Percentiles rank a stretch among this genome's conserved stretches.
phyloP scores from a whole-genome alignment of 1,140 invertebrate species.

The Sycophila sp. region DNA sequence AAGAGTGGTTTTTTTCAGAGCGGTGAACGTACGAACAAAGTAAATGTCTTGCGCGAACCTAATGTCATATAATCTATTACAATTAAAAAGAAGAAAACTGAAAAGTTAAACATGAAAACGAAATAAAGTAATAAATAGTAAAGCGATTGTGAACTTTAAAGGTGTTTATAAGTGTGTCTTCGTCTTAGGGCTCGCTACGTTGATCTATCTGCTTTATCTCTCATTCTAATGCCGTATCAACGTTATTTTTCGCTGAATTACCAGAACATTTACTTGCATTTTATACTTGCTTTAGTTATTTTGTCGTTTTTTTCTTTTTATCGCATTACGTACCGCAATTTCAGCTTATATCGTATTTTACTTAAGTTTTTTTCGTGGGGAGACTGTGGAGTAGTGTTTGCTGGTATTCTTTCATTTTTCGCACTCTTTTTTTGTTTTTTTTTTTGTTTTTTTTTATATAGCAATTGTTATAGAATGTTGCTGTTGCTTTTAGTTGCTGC shows the following conservation, averaged over 20 bases:
- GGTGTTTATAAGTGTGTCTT: slow-evolving; percentile 25
- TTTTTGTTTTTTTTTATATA: slow-evolving; percentile 53
- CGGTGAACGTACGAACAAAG: slow-evolving; percentile 8
- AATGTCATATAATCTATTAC: background rate
- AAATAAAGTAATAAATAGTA: background rate
- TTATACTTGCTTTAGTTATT: slow-evolving; percentile 42
- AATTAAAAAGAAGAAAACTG: background rate
- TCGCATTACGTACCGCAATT: slow-evolving; percentile 48
- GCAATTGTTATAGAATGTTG: slow-evolving; percentile 55
- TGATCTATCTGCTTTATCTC: slow-evolving; percentile 34
- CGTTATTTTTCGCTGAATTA: slow-evolving; percentile 25
- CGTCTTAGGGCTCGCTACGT: slow-evolving; percentile 27
- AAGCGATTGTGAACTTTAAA: background rate
- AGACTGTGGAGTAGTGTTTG: slow-evolving; percentile 56
- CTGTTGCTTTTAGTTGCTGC: slow-evolving; percentile 51
- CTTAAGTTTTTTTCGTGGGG: slow-evolving; percentile 49
- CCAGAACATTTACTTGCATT: slow-evolving; percentile 26
- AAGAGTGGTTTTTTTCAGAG: slow-evolving; percentile 9
- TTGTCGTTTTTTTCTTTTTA: slow-evolving; percentile 39
- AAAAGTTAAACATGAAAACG: background rate
- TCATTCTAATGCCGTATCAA: slow-evolving; percentile 28
- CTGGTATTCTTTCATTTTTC: slow-evolving; percentile 44
- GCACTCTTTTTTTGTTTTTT: slow-evolving; percentile 46
- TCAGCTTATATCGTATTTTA: slow-evolving; percentile 41
- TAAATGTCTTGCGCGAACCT: slow-evolving; percentile 7